Conservation (phyloP, 2,888 invertebrate genomes). For the Adineta ricciae region DNA sequence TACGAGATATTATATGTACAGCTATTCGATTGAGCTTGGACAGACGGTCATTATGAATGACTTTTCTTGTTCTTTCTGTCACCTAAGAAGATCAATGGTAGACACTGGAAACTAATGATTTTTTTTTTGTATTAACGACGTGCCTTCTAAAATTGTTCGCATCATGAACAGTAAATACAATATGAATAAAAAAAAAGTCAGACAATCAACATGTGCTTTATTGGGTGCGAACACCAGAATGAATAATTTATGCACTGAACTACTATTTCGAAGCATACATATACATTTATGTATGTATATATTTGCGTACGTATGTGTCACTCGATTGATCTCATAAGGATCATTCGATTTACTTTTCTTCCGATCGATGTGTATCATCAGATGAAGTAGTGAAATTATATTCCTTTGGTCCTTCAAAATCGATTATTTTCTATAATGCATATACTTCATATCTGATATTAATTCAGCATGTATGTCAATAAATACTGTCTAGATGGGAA, state of each 20-base stretch:
- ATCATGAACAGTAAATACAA: neutral
- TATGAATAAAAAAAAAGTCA: neutral
- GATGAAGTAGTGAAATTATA: neutral
- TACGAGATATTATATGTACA: neutral
- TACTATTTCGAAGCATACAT: neutral
- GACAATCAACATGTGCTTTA: neutral
- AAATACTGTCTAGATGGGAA: neutral
- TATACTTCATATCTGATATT: neutral
- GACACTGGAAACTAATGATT: neutral
- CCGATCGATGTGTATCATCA: neutral
- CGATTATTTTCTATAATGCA: neutral
- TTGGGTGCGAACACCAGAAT: neutral
- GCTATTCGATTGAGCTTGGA: neutral
- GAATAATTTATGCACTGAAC: conserved; percentile 7
- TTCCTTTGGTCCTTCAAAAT: neutral
- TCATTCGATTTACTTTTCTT: neutral
- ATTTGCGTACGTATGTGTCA: neutral
- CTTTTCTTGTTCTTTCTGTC: neutral
- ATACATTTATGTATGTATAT: neutral
- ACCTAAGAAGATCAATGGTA: neutral
- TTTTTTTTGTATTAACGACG: neutral
- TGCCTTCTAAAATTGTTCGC: neutral
- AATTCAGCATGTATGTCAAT: neutral
- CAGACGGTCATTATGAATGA: neutral
- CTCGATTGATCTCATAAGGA: neutral